Evolutionary conservation across 2,888 invertebrate species (phyloP).

Genomic region (Acronicta alni): DNA sequence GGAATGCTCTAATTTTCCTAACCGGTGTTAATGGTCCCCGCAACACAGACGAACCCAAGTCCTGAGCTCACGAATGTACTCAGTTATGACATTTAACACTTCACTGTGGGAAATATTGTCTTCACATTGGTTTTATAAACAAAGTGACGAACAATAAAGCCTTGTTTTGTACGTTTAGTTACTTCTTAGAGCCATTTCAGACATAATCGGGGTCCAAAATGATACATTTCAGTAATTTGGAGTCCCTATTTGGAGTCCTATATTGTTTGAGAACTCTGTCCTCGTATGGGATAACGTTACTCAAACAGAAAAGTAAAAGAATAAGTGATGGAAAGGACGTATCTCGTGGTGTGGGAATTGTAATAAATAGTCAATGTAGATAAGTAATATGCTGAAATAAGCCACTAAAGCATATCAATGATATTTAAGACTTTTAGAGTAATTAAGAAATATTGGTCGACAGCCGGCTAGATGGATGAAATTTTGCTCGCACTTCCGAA

Average conservation of each 20-base stretch:
- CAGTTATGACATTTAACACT: conserved; percentile 44
- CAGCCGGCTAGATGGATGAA: too few species aligned
- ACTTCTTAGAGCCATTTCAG: conserved; percentile 6
- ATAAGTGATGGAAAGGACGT: neutral
- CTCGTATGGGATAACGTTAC: neutral
- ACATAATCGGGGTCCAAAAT: neutral
- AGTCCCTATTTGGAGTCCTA: neutral
- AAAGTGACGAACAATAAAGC: conserved; percentile 14
- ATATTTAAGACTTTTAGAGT: neutral
- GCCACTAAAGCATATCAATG: too few species aligned
- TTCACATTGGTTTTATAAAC: conserved; percentile 48
- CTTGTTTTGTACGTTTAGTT: conserved; percentile 2
- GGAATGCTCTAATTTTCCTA: conserved; percentile 53
- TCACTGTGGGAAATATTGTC: conserved; percentile 50
- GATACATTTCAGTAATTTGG: neutral
- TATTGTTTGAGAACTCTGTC: neutral
- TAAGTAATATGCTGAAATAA: too few species aligned
- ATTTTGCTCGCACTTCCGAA: conserved; percentile 3
- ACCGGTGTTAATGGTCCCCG: conserved; percentile 42
- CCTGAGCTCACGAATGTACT: conserved; percentile 33
- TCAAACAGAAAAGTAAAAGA: neutral
- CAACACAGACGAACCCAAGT: conserved; percentile 33
- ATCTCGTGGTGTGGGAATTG: neutral
- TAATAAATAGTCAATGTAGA: too few species aligned
- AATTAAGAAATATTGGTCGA: too few species aligned